Percentiles rank a stretch among this genome's conserved stretches.
Evolutionary conservation across 2,888 invertebrate species (phyloP).

Genomic region (Dasysyrphus tricinctus): DNA sequence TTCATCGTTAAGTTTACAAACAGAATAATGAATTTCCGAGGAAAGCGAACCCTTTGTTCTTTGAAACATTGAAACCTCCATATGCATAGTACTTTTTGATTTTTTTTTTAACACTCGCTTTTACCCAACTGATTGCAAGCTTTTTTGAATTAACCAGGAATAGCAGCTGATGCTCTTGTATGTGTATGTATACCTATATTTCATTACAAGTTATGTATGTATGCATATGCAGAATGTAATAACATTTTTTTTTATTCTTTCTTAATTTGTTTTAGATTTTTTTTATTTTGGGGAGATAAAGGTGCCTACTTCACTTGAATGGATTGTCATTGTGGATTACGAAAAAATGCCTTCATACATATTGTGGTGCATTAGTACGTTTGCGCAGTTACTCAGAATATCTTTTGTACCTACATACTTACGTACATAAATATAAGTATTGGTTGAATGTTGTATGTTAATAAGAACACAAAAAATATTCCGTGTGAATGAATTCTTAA

Average conservation of each 20-base stretch:
- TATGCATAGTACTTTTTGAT: slow-evolving; percentile 7
- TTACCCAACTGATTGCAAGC: slow-evolving; percentile 3
- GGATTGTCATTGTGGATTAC: slow-evolving; percentile 30
- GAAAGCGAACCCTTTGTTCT: slow-evolving; percentile 35
- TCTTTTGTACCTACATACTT: not conserved
- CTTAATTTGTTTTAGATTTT: slow-evolving; percentile 50
- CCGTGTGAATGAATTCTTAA: slow-evolving; percentile 11
- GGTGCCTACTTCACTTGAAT: slow-evolving; percentile 5
- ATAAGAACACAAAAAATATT: not conserved
- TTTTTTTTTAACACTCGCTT: slow-evolving; percentile 1
- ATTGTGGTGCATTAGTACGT: slow-evolving; percentile 27
- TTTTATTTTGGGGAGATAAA: slow-evolving; percentile 10
- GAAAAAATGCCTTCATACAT: slow-evolving; percentile 12
- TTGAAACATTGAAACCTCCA: not conserved
- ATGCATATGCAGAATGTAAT: slow-evolving; percentile 1
- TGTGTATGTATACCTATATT: not conserved
- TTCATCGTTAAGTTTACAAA: slow-evolving; percentile 34
- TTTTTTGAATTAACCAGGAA: slow-evolving; percentile 61
- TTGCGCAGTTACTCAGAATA: slow-evolving; percentile 41
- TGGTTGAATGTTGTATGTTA: not conserved
- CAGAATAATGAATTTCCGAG: slow-evolving; percentile 54
- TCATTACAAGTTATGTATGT: slow-evolving; percentile 7
- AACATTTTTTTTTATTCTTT: slow-evolving; percentile 19
- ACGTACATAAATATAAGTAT: not conserved
- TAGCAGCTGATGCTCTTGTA: slow-evolving; percentile 41